Conservation (phyloP, 2,888 invertebrate species). For the Gortyna flavago region DNA sequence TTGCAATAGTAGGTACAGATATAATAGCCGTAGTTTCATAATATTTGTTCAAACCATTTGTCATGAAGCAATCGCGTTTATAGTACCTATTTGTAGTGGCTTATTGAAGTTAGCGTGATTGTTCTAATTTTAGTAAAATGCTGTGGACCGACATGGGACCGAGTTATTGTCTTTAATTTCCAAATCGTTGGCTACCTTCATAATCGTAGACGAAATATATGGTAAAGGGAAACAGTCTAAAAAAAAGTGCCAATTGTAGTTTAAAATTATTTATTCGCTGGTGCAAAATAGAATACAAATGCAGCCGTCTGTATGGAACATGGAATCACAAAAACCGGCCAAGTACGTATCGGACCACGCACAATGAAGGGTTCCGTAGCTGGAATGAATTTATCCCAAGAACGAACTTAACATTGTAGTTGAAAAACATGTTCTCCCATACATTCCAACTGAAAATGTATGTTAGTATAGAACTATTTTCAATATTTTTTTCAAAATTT, state of each 20-base stretch:
- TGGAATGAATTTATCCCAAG: too few species aligned
- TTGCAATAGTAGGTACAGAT: conserved; percentile 19
- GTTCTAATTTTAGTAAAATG: conserved; percentile 34
- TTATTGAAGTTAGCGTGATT: conserved; percentile 36
- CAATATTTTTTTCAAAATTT: too few species aligned
- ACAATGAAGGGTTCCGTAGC: too few species aligned
- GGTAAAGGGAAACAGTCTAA: too few species aligned
- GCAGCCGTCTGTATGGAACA: neutral
- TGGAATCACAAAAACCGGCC: neutral
- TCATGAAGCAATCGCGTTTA: conserved; percentile 1
- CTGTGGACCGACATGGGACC: neutral
- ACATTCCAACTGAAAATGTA: too few species aligned
- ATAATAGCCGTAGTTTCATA: conserved; percentile 15
- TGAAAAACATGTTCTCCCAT: too few species aligned
- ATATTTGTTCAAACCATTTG: conserved; percentile 44
- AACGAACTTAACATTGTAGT: too few species aligned
- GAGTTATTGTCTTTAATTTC: neutral
- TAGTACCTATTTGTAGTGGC: conserved; percentile 1
- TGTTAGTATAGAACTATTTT: too few species aligned
- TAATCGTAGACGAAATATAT: neutral
- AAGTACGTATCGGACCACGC: too few species aligned
- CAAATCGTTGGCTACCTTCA: neutral
- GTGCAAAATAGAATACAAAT: conserved; percentile 1
- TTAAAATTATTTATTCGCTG: conserved; percentile 9
- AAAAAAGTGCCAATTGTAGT: conserved; percentile 15